Percentiles rank a stretch among this genome's conserved stretches.
These are phyloP conservation scores for Caenorhabditis inopinata DNA, from an alignment of 1,140 invertebrate genomes.

Conservation along the genomic window DNA sequence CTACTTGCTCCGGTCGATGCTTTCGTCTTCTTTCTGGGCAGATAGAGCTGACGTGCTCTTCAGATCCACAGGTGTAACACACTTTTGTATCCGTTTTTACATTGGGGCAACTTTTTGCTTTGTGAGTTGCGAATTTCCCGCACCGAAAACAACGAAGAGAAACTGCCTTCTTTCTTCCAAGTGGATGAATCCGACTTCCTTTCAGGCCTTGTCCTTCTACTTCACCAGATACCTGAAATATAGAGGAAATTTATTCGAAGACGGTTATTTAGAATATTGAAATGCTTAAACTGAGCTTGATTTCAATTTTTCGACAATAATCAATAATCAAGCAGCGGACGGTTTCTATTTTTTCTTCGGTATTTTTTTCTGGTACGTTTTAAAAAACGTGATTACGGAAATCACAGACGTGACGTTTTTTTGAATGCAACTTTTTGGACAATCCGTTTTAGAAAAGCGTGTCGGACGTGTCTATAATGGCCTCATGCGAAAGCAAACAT, in stretches of 20 bases:
- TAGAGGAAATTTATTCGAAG: neutral
- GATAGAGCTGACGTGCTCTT: constrained; percentile 39
- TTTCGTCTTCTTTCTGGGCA: constrained; percentile 33
- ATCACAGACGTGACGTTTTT: too few relatives aligned
- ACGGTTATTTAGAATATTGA: too few relatives aligned
- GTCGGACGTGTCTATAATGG: too few relatives aligned
- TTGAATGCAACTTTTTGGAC: too few relatives aligned
- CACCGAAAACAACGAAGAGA: constrained; percentile 33
- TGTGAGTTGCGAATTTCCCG: constrained; percentile 36
- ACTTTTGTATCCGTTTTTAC: constrained; percentile 7
- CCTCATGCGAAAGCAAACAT: too few relatives aligned
- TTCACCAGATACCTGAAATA: constrained; percentile 26
- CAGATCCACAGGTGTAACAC: constrained; percentile 17
- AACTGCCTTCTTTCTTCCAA: constrained; percentile 36
- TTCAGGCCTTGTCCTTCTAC: constrained; percentile 23
- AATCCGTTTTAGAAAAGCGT: too few relatives aligned
- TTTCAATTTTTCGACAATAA: too few relatives aligned
- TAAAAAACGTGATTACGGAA: too few relatives aligned
- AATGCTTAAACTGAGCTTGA: too few relatives aligned
- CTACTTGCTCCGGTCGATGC: constrained; percentile 19
- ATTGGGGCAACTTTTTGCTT: constrained; percentile 26
- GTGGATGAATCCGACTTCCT: constrained; percentile 38
- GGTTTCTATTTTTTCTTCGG: too few relatives aligned
- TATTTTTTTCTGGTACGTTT: too few relatives aligned
- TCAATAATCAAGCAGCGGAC: too few relatives aligned